Percentiles rank a stretch among this genome's conserved stretches.
These are phyloP conservation scores for Sebastes steindachneri DNA, from an alignment of 2,797 vertebrate species.

Conservation along the genomic window DNA sequence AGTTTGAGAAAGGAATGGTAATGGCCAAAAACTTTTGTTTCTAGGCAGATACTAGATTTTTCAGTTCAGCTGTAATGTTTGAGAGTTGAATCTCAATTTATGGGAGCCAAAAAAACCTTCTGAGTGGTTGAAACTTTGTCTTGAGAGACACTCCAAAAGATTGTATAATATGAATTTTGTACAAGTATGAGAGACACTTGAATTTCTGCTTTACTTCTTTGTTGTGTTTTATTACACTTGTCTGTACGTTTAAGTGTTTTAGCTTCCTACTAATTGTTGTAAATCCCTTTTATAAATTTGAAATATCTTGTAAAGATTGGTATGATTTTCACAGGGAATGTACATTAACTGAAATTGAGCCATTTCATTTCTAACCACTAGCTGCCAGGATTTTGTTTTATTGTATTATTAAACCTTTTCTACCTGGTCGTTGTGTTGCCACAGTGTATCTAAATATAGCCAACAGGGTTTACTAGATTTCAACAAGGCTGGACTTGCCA, in stretches of 20 bases:
- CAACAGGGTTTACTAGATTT: neutral
- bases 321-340: constrained; percentile 22
- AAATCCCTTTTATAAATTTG: neutral
- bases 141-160: constrained; percentile 14
- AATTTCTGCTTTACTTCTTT: neutral
- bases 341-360: constrained; percentile 38
- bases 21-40: neutral
- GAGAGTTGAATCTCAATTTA: neutral
- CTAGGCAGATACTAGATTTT: neutral
- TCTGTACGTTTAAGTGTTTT: neutral
- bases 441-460: neutral
- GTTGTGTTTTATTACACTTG: neutral
- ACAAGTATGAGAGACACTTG: neutral
- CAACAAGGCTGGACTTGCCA: constrained; percentile 21
- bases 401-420: constrained; percentile 36
- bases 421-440: constrained; percentile 1
- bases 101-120: neutral
- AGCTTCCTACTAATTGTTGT: neutral
- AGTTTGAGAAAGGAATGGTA: neutral
- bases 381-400: constrained; percentile 3
- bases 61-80: neutral
- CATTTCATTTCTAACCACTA: constrained; percentile 25
- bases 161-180: neutral
- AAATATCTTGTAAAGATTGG: neutral
- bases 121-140: neutral